Conservation (phyloP, 2,797 vertebrate species). For the Hippopotamyrus pictus region DNA sequence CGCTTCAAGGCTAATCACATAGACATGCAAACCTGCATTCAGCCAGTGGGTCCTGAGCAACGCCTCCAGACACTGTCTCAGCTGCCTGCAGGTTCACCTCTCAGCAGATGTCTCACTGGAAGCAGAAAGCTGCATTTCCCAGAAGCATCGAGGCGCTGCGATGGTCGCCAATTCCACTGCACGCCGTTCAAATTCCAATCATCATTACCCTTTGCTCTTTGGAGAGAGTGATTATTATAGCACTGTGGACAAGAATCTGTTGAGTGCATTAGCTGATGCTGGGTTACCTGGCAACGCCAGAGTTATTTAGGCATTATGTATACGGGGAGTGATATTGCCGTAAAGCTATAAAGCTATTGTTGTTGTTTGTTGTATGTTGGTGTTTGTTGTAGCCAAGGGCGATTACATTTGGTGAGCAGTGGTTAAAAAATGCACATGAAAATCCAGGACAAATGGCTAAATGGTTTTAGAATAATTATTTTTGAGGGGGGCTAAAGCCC, state of each 20-base stretch:
- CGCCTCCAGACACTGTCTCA: background rate
- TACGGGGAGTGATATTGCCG: background rate
- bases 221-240: background rate
- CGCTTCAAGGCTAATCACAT: background rate
- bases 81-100: background rate
- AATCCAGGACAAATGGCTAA: background rate
- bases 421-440: background rate
- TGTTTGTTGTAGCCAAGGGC: background rate
- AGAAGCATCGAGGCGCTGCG: background rate
- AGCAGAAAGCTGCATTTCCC: background rate
- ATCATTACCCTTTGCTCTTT: background rate
- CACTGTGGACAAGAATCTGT: background rate
- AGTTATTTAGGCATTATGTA: background rate
- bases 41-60: background rate
- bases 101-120: background rate
- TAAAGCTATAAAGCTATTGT: background rate
- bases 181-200: background rate
- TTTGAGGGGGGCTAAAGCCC: background rate
- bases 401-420: background rate
- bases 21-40: background rate
- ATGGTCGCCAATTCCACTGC: background rate
- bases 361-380: background rate
- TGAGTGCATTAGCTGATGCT: background rate
- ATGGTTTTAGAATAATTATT: background rate
- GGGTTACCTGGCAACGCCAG: background rate